Conservation (phyloP, 2,888 invertebrate species). For the Parapristionchus giblindavisi region DNA sequence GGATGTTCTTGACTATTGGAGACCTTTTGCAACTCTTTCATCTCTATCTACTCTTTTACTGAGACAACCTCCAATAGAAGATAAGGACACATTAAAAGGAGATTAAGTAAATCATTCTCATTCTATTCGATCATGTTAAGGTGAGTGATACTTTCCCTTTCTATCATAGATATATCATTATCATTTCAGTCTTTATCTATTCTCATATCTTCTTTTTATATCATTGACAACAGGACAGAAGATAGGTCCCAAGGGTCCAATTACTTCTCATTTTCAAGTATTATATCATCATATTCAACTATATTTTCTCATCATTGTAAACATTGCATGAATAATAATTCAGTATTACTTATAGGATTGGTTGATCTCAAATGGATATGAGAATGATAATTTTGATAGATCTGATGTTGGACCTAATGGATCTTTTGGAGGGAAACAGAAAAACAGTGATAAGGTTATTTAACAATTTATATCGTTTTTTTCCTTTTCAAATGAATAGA, state of each 20-base stretch:
- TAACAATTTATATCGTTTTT: neutral
- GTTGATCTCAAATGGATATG: slow-evolving; percentile 53
- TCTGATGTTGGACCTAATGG: slow-evolving; percentile 68
- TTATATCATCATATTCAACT: neutral
- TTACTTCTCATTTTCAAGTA: slow-evolving; percentile 63
- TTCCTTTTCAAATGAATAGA: neutral
- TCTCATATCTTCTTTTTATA: slow-evolving; percentile 2
- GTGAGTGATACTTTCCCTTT: too few species aligned
- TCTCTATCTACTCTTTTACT: too few species aligned
- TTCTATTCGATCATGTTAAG: too few species aligned
- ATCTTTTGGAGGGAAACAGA: slow-evolving; percentile 64
- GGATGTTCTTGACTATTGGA: too few species aligned
- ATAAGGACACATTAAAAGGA: too few species aligned
- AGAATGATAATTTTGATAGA: slow-evolving; percentile 64
- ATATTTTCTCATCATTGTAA: neutral
- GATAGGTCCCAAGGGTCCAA: slow-evolving; percentile 59
- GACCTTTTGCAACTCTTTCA: too few species aligned
- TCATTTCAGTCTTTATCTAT: too few species aligned
- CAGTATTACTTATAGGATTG: slow-evolving; percentile 56
- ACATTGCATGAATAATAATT: slow-evolving; percentile 35
- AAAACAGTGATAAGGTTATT: slow-evolving; percentile 53
- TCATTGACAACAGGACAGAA: slow-evolving; percentile 42
- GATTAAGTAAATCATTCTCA: too few species aligned
- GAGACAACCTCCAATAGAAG: too few species aligned
- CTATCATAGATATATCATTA: too few species aligned